Base-by-base conservation (phyloP, 2,888 invertebrate genomes). In the Hetaerina titia region DNA sequence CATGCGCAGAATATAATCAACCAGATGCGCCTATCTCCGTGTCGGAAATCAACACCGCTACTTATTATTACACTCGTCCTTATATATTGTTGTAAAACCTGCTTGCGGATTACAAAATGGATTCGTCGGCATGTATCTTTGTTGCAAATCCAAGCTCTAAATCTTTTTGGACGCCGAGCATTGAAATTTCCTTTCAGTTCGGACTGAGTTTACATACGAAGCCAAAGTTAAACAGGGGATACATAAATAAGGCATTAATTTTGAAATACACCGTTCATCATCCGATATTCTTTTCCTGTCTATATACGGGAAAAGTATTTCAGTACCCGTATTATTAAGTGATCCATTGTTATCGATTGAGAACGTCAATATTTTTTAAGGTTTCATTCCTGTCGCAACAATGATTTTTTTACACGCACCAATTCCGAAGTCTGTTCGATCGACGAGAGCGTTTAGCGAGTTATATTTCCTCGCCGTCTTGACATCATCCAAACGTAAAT, bases 401-500 rank as follows among this genome's bases (percentile, higher is more conserved):
- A 90, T 90, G 90, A 5, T 60, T 60, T 31, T 63, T 15, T 90
- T 45, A 8, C 74, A 22, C 63, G 22, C 45, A 1, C 64, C 11
- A 56, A 13, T 92, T 92, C 22, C 56, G 17, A 13, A 45, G 64
- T 92, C 64, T 56, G 4, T 57, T 11, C 57, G 15, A 64, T 74
- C 45, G 25, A 69, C 22, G 56, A 69, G 56, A 92, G 56, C 69
- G 69, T 56, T 69, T 45, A 56, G 56, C 92, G 69, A 45, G 17
- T 69, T 57, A 57, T 13, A 63, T 74, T 74, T 92, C 92, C 74
- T 92, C 5, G 25, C 69, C n/a, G 64, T n/a, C n/a, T n/a, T 57
- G 74, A 69, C 56, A 25, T 92, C 74, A 69, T 69, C 92, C 45
- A 64, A 45, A 45, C 90, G 45, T 64, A 90, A 90, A 90, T 90